phyloP scores from a whole-genome alignment of 2,797 vertebrate genomes.

The Falco biarmicus region DNA sequence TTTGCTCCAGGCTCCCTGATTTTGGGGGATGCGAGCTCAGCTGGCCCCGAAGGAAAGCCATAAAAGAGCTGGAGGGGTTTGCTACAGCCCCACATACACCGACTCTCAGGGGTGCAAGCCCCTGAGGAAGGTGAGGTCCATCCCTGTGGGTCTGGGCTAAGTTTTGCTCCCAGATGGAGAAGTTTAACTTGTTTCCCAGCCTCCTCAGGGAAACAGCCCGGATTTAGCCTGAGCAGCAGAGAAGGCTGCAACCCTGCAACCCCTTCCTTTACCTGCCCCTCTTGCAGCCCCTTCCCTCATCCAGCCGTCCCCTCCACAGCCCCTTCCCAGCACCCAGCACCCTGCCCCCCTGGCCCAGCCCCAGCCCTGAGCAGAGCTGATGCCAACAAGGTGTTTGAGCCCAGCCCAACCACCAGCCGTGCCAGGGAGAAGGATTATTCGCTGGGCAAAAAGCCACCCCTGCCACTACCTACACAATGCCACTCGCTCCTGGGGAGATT shows the following conservation, averaged over 20 bases:
- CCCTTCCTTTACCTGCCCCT: background rate
- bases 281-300: background rate
- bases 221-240: accelerated
- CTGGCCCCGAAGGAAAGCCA: background rate
- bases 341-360: background rate
- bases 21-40: background rate
- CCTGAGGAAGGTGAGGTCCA: background rate
- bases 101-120: accelerated
- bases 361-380: background rate
- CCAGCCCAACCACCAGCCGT: accelerated
- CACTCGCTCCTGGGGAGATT: background rate
- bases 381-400: background rate
- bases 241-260: too few species aligned
- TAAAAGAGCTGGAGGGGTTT: background rate
- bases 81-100: accelerated
- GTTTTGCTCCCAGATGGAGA: background rate
- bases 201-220: background rate
- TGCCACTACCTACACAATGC: background rate
- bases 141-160: background rate
- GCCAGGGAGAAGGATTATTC: background rate
- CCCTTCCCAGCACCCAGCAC: background rate
- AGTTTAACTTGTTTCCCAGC: background rate
- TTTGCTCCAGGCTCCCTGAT: background rate
- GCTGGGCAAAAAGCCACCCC: background rate
- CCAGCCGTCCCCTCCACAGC: background rate